phyloP scores from a whole-genome alignment of 1,140 invertebrate genomes.

The Teleogryllus occipitalis region DNA sequence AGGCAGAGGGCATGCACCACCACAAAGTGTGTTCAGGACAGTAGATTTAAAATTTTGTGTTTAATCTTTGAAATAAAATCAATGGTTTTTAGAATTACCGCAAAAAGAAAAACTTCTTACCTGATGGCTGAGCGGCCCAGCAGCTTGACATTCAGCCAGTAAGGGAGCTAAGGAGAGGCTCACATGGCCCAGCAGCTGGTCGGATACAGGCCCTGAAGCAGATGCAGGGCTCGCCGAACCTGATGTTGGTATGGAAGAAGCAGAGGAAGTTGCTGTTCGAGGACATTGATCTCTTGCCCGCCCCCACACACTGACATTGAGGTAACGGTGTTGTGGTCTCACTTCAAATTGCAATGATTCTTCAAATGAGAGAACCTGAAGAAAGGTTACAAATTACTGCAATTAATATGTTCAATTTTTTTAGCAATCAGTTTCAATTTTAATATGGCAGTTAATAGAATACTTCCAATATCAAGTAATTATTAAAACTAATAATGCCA shows the following conservation, averaged over 20 bases:
- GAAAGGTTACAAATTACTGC: conserved; percentile 27
- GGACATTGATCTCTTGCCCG: conserved; percentile 34
- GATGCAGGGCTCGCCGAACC: too few relatives aligned
- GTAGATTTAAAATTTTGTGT: too few relatives aligned
- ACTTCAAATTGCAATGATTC: conserved; percentile 65
- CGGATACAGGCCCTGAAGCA: conserved; percentile 32
- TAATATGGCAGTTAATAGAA: neutral
- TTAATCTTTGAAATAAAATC: too few relatives aligned
- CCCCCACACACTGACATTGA: conserved; percentile 78
- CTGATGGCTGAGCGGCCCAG: conserved; percentile 63
- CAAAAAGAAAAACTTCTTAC: conserved; percentile 44
- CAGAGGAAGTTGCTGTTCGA: too few relatives aligned
- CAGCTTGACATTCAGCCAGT: conserved; percentile 67
- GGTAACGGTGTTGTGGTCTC: conserved; percentile 60
- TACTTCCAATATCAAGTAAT: neutral
- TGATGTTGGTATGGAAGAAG: too few relatives aligned
- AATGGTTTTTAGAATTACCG: too few relatives aligned
- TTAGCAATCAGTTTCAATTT: too few relatives aligned
- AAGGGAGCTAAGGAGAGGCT: conserved; percentile 70
- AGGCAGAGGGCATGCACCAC: too few relatives aligned
- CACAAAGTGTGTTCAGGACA: too few relatives aligned
- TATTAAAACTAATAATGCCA: neutral
- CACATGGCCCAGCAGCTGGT: conserved; percentile 64
- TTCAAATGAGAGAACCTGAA: conserved; percentile 57
- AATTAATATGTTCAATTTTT: too few relatives aligned